Evolutionary conservation across 2,113 vertebrate species (phyloP).

Genomic region (Willisornis vidua): DNA sequence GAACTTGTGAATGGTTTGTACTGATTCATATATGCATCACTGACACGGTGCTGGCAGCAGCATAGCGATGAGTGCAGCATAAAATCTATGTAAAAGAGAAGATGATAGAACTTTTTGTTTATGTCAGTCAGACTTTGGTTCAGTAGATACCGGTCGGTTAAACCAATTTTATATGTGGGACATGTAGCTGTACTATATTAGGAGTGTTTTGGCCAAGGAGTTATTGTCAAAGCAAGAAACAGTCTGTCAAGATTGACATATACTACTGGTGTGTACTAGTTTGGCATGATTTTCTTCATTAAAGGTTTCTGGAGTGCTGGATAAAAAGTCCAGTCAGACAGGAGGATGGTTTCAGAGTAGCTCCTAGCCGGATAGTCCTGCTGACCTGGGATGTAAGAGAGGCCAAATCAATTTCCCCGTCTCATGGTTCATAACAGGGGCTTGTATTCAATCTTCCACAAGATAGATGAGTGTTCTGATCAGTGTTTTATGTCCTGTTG

Average conservation of each 20-base stretch:
- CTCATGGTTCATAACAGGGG: rapidly evolving
- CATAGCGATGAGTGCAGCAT: slow-evolving; percentile 54
- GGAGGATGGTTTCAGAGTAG: neutral
- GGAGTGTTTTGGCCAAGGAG: neutral
- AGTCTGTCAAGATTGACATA: neutral
- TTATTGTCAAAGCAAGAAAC: neutral
- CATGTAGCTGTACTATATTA: neutral
- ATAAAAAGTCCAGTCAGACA: neutral
- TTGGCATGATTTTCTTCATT: neutral
- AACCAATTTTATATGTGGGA: neutral
- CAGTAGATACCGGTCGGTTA: neutral
- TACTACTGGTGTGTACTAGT: neutral
- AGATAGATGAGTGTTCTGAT: neutral
- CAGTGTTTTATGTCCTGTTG: neutral
- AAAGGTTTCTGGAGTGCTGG: neutral
- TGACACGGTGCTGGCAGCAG: slow-evolving; percentile 65
- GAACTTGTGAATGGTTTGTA: slow-evolving; percentile 69
- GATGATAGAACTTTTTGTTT: slow-evolving; percentile 59
- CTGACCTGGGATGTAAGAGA: neutral
- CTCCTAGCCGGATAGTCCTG: neutral
- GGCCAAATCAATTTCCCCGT: neutral
- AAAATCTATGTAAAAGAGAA: slow-evolving; percentile 54
- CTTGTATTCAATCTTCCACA: neutral
- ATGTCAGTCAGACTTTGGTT: slow-evolving; percentile 56
- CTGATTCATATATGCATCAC: slow-evolving; percentile 72